phyloP scores from a whole-genome alignment of 2,888 invertebrate genomes.

The Eutolmus rufibarbis region DNA sequence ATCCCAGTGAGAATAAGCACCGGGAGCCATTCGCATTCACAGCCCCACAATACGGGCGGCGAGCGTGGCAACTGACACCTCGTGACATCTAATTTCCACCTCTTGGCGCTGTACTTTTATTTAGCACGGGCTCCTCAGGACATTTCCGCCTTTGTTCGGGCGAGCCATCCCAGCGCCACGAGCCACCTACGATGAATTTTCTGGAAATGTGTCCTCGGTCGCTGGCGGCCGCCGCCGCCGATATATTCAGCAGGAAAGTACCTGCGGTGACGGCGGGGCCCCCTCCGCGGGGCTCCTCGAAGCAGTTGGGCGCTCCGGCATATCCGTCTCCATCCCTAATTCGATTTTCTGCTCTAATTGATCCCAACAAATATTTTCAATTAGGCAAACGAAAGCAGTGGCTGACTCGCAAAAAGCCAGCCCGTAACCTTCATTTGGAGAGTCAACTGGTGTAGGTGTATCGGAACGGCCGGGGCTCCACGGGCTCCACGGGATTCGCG shows the following conservation, averaged over 20 bases:
- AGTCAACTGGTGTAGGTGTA: conserved; percentile 30
- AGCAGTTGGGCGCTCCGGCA: background rate
- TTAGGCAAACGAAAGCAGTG: conserved; percentile 54
- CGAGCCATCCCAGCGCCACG: background rate
- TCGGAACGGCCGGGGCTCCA: background rate
- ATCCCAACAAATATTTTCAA: conserved; percentile 63
- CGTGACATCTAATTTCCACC: conserved; percentile 51
- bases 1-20: conserved; percentile 20
- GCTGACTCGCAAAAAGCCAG: background rate
- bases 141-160: conserved; percentile 11
- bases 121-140: conserved; percentile 12
- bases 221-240: background rate
- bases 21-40: conserved; percentile 21
- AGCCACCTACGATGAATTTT: conserved; percentile 26
- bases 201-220: conserved; percentile 20
- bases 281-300: background rate
- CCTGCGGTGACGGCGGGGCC: background rate
- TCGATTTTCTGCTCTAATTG: conserved; percentile 55
- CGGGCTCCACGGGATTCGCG: background rate
- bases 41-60: conserved; percentile 27
- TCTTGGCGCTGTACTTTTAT: conserved; percentile 48
- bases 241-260: background rate
- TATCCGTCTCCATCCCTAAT: background rate
- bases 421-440: conserved; percentile 6
- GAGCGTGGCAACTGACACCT: conserved; percentile 50